phyloP scores from a whole-genome alignment of 2,888 invertebrate species.

The Watsonalla binaria region DNA sequence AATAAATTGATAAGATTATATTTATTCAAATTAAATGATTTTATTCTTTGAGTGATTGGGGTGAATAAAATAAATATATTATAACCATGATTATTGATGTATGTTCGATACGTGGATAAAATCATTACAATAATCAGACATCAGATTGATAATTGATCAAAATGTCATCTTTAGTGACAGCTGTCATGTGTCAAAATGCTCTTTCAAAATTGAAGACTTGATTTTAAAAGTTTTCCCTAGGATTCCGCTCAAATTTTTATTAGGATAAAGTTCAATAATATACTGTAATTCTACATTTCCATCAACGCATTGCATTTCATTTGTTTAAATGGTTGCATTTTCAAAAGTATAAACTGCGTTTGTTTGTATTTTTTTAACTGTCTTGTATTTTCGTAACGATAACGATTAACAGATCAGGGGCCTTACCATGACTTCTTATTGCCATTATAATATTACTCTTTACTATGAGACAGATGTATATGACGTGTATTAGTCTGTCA shows the following conservation, averaged over 20 bases:
- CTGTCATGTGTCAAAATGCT: background rate
- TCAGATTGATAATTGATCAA: no score
- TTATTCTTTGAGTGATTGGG: background rate
- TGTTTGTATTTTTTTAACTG: constrained; percentile 5
- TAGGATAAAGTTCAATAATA: constrained; percentile 1
- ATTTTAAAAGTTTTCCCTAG: background rate
- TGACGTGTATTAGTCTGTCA: no score
- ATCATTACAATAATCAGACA: no score
- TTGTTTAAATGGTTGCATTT: constrained; percentile 34
- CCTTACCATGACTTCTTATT: no score
- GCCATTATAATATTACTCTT: no score
- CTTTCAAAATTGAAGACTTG: background rate
- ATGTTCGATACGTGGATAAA: background rate
- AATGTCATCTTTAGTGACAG: background rate
- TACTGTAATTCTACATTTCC: constrained; percentile 30
- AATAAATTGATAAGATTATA: background rate
- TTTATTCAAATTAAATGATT: background rate
- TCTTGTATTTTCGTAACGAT: constrained; percentile 10
- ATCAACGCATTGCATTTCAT: constrained; percentile 43
- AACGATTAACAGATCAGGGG: constrained; percentile 23
- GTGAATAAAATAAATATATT: no score
- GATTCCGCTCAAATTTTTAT: constrained; percentile 1
- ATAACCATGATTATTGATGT: background rate
- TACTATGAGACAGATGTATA: no score
- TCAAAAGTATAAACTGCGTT: constrained; percentile 16